Evolutionary conservation across 2,113 vertebrate species (phyloP).

Genomic region (Anolis sagrei): DNA sequence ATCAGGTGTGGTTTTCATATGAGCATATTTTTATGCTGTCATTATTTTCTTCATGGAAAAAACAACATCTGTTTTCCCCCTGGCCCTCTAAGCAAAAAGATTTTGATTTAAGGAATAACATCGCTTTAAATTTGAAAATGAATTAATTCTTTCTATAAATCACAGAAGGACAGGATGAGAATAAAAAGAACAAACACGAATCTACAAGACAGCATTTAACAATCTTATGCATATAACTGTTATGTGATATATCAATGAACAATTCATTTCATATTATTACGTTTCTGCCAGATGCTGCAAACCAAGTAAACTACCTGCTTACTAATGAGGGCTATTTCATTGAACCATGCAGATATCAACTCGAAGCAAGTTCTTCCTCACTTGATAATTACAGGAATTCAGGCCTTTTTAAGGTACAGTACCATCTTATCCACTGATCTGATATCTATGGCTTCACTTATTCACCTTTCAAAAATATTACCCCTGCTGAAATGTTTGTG

Average conservation of each 20-base stretch:
- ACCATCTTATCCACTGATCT: too few relatives aligned
- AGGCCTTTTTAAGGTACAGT: neutral
- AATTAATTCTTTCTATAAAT: slow-evolving; percentile 20
- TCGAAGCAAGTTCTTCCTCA: too few relatives aligned
- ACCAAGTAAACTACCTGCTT: neutral
- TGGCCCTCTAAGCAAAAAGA: neutral
- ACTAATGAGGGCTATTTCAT: neutral
- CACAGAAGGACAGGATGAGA: neutral
- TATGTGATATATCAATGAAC: neutral
- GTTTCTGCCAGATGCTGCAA: neutral
- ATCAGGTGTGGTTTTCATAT: slow-evolving; percentile 6
- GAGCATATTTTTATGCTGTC: slow-evolving; percentile 2
- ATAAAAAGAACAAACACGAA: neutral
- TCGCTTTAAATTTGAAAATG: neutral
- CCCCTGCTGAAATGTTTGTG: too few relatives aligned
- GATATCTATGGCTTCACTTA: too few relatives aligned
- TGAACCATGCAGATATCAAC: neutral
- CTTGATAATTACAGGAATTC: neutral
- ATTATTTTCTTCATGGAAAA: slow-evolving; percentile 25
- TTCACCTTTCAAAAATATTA: too few relatives aligned
- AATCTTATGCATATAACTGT: neutral
- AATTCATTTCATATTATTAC: neutral
- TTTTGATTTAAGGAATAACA: slow-evolving; percentile 27
- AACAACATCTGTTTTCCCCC: slow-evolving; percentile 8
- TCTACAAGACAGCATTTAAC: neutral